Conservation (phyloP, 2,113 vertebrate species). For the Meleagris gallopavo region DNA sequence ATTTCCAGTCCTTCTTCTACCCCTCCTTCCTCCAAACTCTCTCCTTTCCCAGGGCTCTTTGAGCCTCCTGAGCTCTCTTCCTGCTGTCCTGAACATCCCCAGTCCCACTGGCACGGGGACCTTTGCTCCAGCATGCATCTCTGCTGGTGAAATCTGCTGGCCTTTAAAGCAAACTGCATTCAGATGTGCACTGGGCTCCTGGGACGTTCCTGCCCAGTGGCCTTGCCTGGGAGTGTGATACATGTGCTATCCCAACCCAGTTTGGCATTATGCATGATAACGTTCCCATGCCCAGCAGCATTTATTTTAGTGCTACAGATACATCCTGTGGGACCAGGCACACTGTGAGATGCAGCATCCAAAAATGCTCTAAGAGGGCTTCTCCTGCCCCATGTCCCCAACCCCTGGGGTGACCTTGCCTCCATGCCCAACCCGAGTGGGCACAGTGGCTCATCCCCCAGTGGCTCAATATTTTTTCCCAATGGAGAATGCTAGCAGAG, state of each 20-base stretch:
- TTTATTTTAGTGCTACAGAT: not conserved
- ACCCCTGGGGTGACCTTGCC: too few relatives aligned
- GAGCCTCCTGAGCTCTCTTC: not conserved
- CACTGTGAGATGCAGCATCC: not conserved
- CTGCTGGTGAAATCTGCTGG: not conserved
- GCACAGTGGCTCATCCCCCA: not conserved
- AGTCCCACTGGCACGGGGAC: not conserved
- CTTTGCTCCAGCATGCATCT: not conserved
- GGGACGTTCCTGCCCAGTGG: not conserved
- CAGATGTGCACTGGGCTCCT: not conserved
- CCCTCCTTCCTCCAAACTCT: not conserved
- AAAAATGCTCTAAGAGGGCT: not conserved
- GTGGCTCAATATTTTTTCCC: not conserved
- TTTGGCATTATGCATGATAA: not conserved
- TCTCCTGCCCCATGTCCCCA: rapidly evolving
- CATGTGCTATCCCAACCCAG: not conserved
- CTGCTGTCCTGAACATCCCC: not conserved
- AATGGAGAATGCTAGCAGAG: not conserved
- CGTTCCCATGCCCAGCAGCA: not conserved
- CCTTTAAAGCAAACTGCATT: not conserved
- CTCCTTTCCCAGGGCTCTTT: not conserved
- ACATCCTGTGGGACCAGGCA: rapidly evolving
- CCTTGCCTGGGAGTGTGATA: rapidly evolving
- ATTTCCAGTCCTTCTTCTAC: not conserved
- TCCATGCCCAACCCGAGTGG: not conserved